Base-by-base conservation (phyloP, 37 sponge, comb jelly and placozoan species). In the Cladorhizidae sp. region DNA sequence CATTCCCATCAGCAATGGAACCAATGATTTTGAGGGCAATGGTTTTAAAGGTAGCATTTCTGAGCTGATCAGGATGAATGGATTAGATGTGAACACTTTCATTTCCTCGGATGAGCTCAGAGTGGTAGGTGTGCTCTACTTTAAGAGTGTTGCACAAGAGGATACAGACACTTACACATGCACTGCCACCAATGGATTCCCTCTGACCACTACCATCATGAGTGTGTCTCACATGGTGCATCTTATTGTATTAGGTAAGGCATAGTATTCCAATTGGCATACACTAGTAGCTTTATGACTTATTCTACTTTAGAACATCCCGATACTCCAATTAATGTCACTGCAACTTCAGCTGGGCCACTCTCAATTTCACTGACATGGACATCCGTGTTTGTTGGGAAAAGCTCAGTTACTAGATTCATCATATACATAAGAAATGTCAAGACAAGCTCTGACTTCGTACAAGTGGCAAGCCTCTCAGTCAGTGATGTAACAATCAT, bases 111-210 rank as follows among this genome's bases (percentile, higher is more conserved):
- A 31, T 2, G 80, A 80, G 72, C 83, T 87, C 57, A 80, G 75
- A 18, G 50, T 74, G 23, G 84, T 83, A 41, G 75, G 84, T 52
- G 57, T 62, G 31, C 58, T 91, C 63, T 68, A 22, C 17, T 78
- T 91, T 25, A 26, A 64, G 26, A 14, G 54, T 11, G 32, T 83
- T 18, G 57, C 58, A 70, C 73, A 88, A 50, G 68, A 69, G 52
- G 92, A 86, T 78, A 91, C 92, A 50, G 92, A 45, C 23, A 83
- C 75, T 43, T 91, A 91, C 75, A 80, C 88, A 20, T 91, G 92
- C 79, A 70, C 52, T 22, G 87, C 75, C 20, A 70, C 17, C 29
- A 82, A 87, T 45, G 51, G 8, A 41, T 74, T 87, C 0, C 73
- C 73, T 55, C 57, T 75, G 62, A 85, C 77, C 15, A 74, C 70